Base-by-base conservation (phyloP, 2,888 invertebrate genomes). In the Aelia acuminata region DNA sequence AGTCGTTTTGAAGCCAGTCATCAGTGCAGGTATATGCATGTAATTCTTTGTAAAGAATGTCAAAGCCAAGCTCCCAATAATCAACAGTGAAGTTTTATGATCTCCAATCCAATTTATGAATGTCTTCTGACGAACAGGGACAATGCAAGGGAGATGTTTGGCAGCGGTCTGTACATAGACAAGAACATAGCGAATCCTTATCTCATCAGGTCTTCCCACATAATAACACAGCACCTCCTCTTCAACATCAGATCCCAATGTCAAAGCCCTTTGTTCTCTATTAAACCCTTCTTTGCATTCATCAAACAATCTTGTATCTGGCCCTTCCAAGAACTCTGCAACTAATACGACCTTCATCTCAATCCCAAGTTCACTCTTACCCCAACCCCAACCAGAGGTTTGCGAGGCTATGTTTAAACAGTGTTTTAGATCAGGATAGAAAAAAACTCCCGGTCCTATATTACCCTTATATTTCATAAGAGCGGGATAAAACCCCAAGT, bases 331-430 rank as follows among this genome's bases (percentile, higher is more conserved):
- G n/a, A 89, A 87, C 49, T 89, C 89, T 2, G 88, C 88, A 31
- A 89, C 85, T 10, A 87, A 85, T 18, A 89, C 85, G 26, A 84
- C 84, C 22, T 84, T 89, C 35, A 89, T 70, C 80, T 87, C 84
- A n/a, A 85, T 86, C n/a, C 89, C 89, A 47, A 89, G 88, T 15
- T 50, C 43, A 39, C 89, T 89, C 39, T 89, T 89, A 11, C 89
- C 89, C 89, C 89, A 89, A 5, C 88, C 87, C 89, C 89, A 89
- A 26, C 88, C 88, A 84, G 87, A 88, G 39, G 48, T 39, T 3
- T 87, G 84, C 13, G 75, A 47, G 7, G 88, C 70, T 31, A n/a
- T 39, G 15, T 87, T 87, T 35, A 89, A 49, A 35, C 89, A 89
- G 22, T 70, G 84, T 84, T 88, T 57, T 22, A 89, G 84, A 57